phyloP scores from a whole-genome alignment of 2,888 invertebrate species.

The Coelinius sp. region DNA sequence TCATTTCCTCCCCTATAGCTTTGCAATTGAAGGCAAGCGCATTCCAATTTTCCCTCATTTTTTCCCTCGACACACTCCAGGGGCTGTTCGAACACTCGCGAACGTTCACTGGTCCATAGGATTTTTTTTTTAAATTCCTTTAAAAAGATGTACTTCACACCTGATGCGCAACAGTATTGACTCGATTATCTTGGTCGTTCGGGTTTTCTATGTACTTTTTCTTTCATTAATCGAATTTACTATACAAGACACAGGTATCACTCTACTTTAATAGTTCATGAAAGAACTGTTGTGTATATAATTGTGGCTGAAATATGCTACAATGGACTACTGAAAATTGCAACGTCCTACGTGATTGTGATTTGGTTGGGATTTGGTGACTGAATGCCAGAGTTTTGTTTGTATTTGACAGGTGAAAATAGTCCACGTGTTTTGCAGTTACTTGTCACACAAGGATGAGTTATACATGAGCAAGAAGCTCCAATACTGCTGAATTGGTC shows the following conservation, averaged over 20 bases:
- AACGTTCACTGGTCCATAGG: background rate
- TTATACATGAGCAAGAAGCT: too few species aligned
- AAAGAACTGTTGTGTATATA: too few species aligned
- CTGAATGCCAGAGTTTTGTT: background rate
- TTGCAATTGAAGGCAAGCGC: background rate
- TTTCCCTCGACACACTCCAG: background rate
- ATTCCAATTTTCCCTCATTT: background rate
- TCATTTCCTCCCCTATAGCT: background rate
- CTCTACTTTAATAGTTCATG: too few species aligned
- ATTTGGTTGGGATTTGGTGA: background rate
- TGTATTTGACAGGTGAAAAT: background rate
- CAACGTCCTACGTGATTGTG: background rate
- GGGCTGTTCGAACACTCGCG: background rate
- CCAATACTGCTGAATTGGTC: too few species aligned
- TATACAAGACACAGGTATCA: too few species aligned
- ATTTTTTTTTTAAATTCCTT: constrained; percentile 1
- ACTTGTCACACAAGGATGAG: background rate
- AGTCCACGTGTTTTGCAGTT: background rate
- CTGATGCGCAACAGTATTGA: constrained; percentile 45
- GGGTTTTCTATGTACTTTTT: constrained; percentile 32
- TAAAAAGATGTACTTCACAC: constrained; percentile 43
- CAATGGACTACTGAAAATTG: background rate
- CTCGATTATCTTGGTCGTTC: constrained; percentile 35
- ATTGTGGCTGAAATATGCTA: background rate
- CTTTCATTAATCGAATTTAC: too few species aligned